Base-by-base conservation (phyloP, 2,797 vertebrate species). In the Scleropages formosus region DNA sequence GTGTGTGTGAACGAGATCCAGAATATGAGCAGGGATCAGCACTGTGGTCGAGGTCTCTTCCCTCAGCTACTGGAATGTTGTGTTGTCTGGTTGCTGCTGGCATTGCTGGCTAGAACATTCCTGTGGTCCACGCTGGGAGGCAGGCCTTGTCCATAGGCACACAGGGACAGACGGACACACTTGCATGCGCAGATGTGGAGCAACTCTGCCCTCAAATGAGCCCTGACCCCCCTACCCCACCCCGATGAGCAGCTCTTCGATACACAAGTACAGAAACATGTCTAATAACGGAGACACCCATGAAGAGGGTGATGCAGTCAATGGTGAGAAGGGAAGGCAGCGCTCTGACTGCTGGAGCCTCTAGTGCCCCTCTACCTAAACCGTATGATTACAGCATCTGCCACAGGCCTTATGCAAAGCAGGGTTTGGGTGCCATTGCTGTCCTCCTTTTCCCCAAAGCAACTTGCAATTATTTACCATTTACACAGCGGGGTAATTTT, bases 61-160 rank as follows among this genome's bases (percentile, higher is more conserved):
- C 24, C 49, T 11, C 49, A 9, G 49, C 22, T 71, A 47, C 7
- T 27, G 47, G 68, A 56, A 27, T 56, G 68, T 56, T 58, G 47
- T 47, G 10, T 71, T 71, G 68, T 71, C 47, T 22, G 13, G 24
- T 24, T 71, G 47, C 49, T 22, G 18, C 20, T 12, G 53, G 53
- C 66, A 12, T 10, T 22, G 1, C 9, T n/a, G 44, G 44, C 53
- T 11, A 53, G 68, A 49, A 71, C 68, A 71, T 71, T 71, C 51
- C 47, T 71, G 68, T 71, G 68, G 68, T 27, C 47, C 51, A 22
- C 1, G 8, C n/a, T 15, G 56, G 51, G 49, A 27, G 10, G 49
- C 24, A 24, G 4, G 68, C 53, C 53, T 56, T 12, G 18, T 56
- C 53, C 53, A 12, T 56, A 56, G 11, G 56, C 18, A 39, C n/a